Base-by-base conservation (phyloP, 2,888 invertebrate genomes). In the Hirtodrosophila confusa region DNA sequence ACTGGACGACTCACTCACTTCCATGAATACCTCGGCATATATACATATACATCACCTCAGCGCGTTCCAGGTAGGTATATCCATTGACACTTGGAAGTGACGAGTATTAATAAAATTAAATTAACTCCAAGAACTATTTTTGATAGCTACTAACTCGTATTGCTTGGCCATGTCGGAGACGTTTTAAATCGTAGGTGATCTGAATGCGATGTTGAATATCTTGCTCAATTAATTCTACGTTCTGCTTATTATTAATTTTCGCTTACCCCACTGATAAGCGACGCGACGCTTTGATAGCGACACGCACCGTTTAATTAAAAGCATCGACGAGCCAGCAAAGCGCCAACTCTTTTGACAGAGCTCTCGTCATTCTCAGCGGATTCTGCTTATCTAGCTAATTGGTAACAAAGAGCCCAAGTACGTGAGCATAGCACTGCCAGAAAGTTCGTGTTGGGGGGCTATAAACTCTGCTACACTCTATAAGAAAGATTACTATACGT, bases 171-270 rank as follows among this genome's bases (percentile, higher is more conserved):
- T 93, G 40, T 97, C 95, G 0, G 94, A 93, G 0, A 97, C 95
- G 53, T 96, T 95, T 17, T 35, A 99, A 92, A 72, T 95, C 94
- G 91, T 99, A 99, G 0, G 98, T 98, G 77, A 95, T 95, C 90
- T 99, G 98, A 4, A 99, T 93, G 41, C 99, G 93, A 68, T 97
- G 95, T 44, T 2, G 17, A 17, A 17, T 37, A 40, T 44, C 48
- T 68, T 24, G 40, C 44, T 41, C 44, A 50, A 17, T 48, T 36
- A 47, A 29, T 50, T 57, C 58, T 33, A 60, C 11, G 75, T 75
- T 37, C 23, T 33, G 33, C 23, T 37, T 73, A 27, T 45, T 44
- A 33, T 57, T 50, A 24, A 27, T 41, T 44, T 51, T 37, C 35
- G 48, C 10, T 45, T 44, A 41, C 36, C 40, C 35, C 29, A 58